Evolutionary conservation across 1,140 invertebrate genomes (phyloP).

Genomic region (Drosophila azteca): DNA sequence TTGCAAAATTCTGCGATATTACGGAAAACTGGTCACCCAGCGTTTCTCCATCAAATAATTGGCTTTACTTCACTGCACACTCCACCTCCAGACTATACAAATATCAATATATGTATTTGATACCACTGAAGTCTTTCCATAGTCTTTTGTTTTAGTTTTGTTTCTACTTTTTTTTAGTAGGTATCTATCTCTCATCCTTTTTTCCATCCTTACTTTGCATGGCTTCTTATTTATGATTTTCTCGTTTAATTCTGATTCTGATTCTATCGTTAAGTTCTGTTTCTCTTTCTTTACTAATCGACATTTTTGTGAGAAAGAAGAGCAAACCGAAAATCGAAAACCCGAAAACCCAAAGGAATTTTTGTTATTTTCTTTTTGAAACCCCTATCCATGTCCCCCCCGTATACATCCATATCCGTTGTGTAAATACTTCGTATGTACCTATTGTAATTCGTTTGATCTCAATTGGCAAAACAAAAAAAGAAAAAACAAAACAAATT

Average conservation of each 20-base stretch:
- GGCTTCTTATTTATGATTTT: conserved; percentile 70
- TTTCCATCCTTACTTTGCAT: conserved; percentile 61
- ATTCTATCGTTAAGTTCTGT: conserved; percentile 29
- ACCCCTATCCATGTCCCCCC: conserved; percentile 30
- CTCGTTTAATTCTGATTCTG: conserved; percentile 30
- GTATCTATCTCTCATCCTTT: conserved; percentile 26
- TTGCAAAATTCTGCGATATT: conserved; percentile 16
- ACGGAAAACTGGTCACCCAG: conserved; percentile 24
- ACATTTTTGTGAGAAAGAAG: conserved; percentile 42
- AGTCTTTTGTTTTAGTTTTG: too few relatives aligned
- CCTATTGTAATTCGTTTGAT: conserved; percentile 23
- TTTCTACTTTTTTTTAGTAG: too few relatives aligned
- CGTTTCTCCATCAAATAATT: conserved; percentile 53
- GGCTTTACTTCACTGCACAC: conserved; percentile 37
- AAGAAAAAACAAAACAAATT: too few relatives aligned
- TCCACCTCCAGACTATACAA: not conserved
- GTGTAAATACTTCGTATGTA: conserved; percentile 37
- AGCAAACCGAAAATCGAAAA: conserved; percentile 42
- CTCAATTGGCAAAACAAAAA: conserved; percentile 52
- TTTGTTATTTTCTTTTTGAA: conserved; percentile 35
- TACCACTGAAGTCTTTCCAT: too few relatives aligned
- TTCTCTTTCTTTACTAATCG: conserved; percentile 53
- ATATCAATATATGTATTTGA: not conserved
- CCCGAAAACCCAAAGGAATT: conserved; percentile 10
- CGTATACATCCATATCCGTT: conserved; percentile 29